A percentile compares a stretch with the other conserved stretches of the same genome.
Conservation (phyloP, 2,888 invertebrate genomes). For the Xestia c-nigrum region DNA sequence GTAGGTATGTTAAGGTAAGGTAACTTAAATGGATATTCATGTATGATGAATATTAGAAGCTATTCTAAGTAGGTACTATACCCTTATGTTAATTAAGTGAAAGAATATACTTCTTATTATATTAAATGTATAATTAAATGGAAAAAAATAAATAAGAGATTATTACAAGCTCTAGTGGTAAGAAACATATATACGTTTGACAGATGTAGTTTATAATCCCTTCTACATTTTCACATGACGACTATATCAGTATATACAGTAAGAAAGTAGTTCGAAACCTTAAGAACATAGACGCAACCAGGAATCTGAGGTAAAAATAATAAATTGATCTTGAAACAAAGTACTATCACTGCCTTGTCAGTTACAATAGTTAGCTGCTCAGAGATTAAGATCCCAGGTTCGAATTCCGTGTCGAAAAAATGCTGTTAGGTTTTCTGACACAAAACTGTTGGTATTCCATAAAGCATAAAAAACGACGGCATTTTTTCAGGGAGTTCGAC, state of each 20-base stretch:
- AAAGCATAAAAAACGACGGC: neutral
- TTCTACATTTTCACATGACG: neutral
- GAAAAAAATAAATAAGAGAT: neutral
- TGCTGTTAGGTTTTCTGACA: too few relatives aligned
- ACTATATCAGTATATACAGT: neutral
- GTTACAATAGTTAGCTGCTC: neutral
- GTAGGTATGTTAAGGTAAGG: neutral
- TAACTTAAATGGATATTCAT: neutral
- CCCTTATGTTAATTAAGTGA: neutral
- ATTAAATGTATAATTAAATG: neutral
- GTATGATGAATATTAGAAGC: neutral
- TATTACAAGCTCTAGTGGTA: too few relatives aligned
- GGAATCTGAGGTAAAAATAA: neutral
- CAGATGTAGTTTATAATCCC: neutral
- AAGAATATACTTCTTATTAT: neutral
- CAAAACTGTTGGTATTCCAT: neutral
- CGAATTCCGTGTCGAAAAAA: neutral
- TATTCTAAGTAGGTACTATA: neutral
- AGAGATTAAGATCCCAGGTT: neutral
- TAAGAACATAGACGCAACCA: conserved; percentile 11
- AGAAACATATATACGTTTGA: neutral
- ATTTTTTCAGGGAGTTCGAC: neutral
- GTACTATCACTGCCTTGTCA: neutral
- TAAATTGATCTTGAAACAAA: neutral
- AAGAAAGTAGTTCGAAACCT: neutral